Base-by-base conservation (phyloP, 2,888 invertebrate species). In the Blastobasis lacticolella region DNA sequence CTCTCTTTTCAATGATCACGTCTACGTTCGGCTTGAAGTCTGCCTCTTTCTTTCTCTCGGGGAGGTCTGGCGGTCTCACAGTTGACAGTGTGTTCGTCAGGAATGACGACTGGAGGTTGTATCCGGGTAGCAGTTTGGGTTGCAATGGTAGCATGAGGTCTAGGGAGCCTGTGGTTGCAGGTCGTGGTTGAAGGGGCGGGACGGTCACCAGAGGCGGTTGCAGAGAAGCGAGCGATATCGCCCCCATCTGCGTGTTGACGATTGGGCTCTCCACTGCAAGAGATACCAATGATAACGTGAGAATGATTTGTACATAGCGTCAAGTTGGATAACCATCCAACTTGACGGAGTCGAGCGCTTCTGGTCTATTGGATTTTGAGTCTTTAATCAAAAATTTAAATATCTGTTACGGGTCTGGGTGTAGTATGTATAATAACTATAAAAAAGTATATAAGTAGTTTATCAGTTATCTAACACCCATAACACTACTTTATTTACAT, bases 81-180 rank as follows among this genome's bases (percentile, higher is more conserved):
- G 88, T 88, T 1, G 90, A 90, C 0, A 89, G 73, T 54, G 88
- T 90, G 63, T 86, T 90, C 56, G 90, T 82, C 42, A 85, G 69
- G 66, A 80, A 88, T 53, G 85, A 81, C 9, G 87, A 75, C 55
- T 89, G 88, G 0, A 86, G 76, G 67, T 88, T 88, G 73, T 90
- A 90, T 40, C 88, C 89, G 46, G 91, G 90, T 62, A 92, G 82
- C 58, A 92, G 81, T 68, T 92, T 92, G 55, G 94, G 93, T 89
- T 94, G 94, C 53, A 94, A 78, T 54, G 93, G 93, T 67, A 94
- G 87, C 80, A 92, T 90, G 60, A 92, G 90, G 67, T 92, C 92
- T 70, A 90, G 79, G 76, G 91, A 90, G 55, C 92, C 93, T 42
- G 91, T 93, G 61, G 93, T 94, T 48, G 93, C 91, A 59, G 93